Base-by-base conservation (phyloP, 2,113 vertebrate species). In the Nothobranchius furzeri region DNA sequence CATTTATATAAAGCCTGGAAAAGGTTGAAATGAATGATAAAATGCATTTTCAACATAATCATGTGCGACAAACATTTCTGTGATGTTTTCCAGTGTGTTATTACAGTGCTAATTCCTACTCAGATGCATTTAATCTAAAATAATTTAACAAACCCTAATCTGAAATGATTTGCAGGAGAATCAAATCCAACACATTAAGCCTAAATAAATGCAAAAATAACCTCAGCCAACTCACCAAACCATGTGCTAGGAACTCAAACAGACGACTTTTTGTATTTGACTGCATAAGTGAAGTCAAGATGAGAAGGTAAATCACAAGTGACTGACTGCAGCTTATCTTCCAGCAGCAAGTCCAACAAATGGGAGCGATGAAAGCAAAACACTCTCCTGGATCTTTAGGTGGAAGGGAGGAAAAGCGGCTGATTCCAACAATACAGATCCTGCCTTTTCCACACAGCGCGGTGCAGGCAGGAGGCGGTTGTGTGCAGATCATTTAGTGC, bases 211-310 rank as follows among this genome's bases (percentile, higher is more conserved):
- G 35, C 40, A 42, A 76, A 60, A 1, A 69, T 14, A 17, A 24
- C 14, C n/a, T 9, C 12, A 30, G 9, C 3, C 12, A 51, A 92
- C 92, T 93, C 85, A 93, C 91, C 90, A 91, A 77, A 51, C 91
- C 91, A 42, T 90, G 89, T 25, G 88, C 89, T 65, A 93, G 85
- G 73, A 93, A 92, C 36, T 93, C 91, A 87, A 93, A 93, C 45
- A 93, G 87, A 43, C 88, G 87, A 66, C 92, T 93, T 64, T 83
- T 74, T 10, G 89, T 91, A 57, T 90, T 84, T 52, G 82, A 86
- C 55, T 87, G 89, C 92, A 93, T 93, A 59, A 60, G 55, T 61
- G 61, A 67, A 45, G 54, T 53, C 48, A 2, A 74, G 35, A 60
- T 42, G 13, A 13, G 63, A 37, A 35, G 49, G 60, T 48, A 68